A percentile compares a stretch with the other conserved stretches of the same genome.
These are phyloP conservation scores for Diadema setosum DNA, from an alignment of 35 echinoderm and acorn worm genomes.

Conservation along the genomic window DNA sequence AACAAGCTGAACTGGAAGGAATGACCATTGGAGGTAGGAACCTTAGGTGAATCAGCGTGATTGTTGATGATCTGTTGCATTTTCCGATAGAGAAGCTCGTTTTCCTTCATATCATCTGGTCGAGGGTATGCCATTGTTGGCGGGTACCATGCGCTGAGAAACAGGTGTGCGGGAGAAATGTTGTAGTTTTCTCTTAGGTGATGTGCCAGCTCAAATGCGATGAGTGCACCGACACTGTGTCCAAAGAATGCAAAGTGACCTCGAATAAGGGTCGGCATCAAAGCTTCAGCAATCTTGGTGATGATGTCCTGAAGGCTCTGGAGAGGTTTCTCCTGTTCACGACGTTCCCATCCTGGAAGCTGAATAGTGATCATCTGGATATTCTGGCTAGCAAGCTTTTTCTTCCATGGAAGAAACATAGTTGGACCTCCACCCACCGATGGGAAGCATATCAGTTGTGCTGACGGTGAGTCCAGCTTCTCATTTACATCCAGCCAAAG, in stretches of 20 bases:
- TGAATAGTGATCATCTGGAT: constrained; percentile 79
- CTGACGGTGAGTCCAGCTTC: constrained; percentile 31
- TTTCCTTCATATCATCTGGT: constrained; percentile 79
- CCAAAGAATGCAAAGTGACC: constrained; percentile 86
- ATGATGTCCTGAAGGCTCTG: constrained; percentile 74
- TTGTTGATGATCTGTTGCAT: constrained; percentile 50
- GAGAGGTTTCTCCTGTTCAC: constrained; percentile 80
- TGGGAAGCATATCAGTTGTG: constrained; percentile 86
- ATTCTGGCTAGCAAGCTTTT: constrained; percentile 39
- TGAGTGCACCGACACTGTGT: constrained; percentile 87
- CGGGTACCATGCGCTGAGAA: constrained; percentile 93
- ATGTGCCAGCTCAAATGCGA: constrained; percentile 87
- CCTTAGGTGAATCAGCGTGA: constrained; percentile 27
- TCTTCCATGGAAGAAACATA: constrained; percentile 76
- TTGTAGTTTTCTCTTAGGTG: constrained; percentile 68
- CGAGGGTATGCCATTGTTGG: constrained; percentile 89
- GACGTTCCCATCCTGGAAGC: constrained; percentile 90
- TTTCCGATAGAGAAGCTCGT: constrained; percentile 54
- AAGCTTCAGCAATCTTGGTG: constrained; percentile 46
- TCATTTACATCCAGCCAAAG: constrained; percentile 71
- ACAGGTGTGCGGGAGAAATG: constrained; percentile 68
- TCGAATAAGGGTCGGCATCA: constrained; percentile 54
- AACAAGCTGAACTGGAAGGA: constrained; percentile 91
- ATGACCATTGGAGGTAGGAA: constrained; percentile 16
- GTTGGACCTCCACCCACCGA: constrained; percentile 87